A percentile compares a stretch with the other conserved stretches of the same genome.
phyloP scores from a whole-genome alignment of 2,888 invertebrate species.

The Heteromyza rotundicornis region DNA sequence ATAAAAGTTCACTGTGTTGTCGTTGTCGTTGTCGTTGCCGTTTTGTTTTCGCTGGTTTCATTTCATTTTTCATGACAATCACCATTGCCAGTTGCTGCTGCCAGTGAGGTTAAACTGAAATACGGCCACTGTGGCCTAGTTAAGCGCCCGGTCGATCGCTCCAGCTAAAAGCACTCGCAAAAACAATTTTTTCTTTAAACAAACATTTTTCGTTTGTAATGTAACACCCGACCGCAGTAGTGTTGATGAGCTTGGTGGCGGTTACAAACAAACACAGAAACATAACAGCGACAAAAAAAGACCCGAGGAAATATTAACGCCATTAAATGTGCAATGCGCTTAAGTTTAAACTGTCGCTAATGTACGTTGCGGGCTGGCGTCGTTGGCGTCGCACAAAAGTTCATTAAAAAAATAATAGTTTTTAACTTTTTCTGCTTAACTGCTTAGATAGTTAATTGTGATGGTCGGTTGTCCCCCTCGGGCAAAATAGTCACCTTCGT shows the following conservation, averaged over 20 bases:
- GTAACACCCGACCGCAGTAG: not conserved
- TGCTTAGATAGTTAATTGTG: too few species aligned
- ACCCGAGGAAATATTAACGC: not conserved
- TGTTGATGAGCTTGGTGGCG: too few species aligned
- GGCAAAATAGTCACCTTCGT: too few species aligned
- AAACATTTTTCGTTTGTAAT: not conserved
- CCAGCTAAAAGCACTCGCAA: too few species aligned
- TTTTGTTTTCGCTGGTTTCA: not conserved
- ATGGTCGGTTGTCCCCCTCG: too few species aligned
- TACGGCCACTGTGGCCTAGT: constrained; percentile 36
- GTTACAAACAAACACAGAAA: too few species aligned
- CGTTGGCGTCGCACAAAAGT: too few species aligned
- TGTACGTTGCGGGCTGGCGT: too few species aligned
- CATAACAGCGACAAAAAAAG: not conserved
- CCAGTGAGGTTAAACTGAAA: constrained; percentile 37
- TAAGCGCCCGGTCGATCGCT: constrained; percentile 9
- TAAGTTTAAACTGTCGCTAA: not conserved
- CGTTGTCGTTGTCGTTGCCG: not conserved
- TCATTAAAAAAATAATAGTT: too few species aligned
- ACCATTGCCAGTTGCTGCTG: not conserved
- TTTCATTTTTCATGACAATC: too few species aligned
- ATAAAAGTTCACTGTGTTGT: not conserved
- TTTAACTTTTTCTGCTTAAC: too few species aligned
- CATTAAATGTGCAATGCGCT: constrained; percentile 2
- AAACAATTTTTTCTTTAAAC: too few species aligned